phyloP scores from a whole-genome alignment of 1,140 invertebrate genomes.

The Neoseiulus cucumeris region DNA sequence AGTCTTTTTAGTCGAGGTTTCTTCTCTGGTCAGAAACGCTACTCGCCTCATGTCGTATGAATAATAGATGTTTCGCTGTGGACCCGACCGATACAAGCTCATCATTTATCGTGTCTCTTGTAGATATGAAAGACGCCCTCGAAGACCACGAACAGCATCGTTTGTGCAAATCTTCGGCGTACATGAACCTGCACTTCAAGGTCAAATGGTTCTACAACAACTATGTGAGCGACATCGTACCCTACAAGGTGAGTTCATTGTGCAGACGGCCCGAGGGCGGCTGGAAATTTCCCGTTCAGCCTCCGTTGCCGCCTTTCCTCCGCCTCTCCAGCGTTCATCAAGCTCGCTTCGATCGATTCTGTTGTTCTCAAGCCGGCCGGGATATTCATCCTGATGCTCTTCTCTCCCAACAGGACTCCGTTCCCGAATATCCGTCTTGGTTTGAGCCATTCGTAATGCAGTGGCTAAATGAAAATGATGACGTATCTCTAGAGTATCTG shows the following conservation, averaged over 20 bases:
- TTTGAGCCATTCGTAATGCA: slow-evolving; percentile 99
- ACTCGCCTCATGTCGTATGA: too few relatives aligned
- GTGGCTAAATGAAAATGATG: slow-evolving; percentile 99
- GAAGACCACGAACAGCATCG: slow-evolving; percentile 93
- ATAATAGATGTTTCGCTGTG: too few relatives aligned
- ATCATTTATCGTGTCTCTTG: slow-evolving; percentile 20
- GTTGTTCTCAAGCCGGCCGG: too few relatives aligned
- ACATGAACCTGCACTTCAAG: slow-evolving; percentile 99
- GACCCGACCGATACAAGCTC: too few relatives aligned
- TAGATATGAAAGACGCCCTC: slow-evolving; percentile 92
- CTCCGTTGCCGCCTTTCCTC: too few relatives aligned
- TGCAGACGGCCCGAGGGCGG: too few relatives aligned
- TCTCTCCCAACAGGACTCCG: slow-evolving; percentile 36
- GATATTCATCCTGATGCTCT: too few relatives aligned
- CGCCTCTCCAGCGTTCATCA: too few relatives aligned
- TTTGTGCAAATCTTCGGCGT: slow-evolving; percentile 88
- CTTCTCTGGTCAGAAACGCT: too few relatives aligned
- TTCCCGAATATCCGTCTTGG: slow-evolving; percentile 92
- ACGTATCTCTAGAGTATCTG: slow-evolving; percentile 93
- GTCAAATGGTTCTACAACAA: slow-evolving; percentile 97
- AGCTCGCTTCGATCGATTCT: too few relatives aligned
- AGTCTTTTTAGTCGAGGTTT: too few relatives aligned
- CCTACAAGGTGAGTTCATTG: slow-evolving; percentile 44
- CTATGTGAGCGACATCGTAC: slow-evolving; percentile 93
- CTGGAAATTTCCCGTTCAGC: neutral